Evolutionary conservation across 2,888 invertebrate species (phyloP).

Genomic region (Dynastes maya): DNA sequence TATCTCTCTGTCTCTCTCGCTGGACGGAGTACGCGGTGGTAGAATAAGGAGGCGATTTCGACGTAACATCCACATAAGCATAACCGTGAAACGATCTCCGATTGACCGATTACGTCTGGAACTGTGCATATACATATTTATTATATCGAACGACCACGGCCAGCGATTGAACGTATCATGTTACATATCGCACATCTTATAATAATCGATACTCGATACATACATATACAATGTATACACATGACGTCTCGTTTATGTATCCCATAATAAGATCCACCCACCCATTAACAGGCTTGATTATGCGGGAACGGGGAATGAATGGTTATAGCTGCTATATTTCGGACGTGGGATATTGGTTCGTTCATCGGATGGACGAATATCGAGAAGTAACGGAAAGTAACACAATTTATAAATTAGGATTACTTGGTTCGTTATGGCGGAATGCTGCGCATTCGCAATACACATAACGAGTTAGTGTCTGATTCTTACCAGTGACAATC

Average conservation of each 20-base stretch:
- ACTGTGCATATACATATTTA: background rate
- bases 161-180: constrained; percentile 48
- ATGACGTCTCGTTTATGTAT: background rate
- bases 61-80: background rate
- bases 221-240: background rate
- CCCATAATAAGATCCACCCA: constrained; percentile 56
- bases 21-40: background rate
- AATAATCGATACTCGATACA: background rate
- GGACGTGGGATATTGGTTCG: too few species aligned
- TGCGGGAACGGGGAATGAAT: too few species aligned
- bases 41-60: background rate
- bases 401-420: too few species aligned
- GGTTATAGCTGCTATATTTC: too few species aligned
- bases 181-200: constrained; percentile 57
- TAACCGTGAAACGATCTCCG: background rate
- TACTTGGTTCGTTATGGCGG: too few species aligned
- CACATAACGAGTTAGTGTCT: too few species aligned
- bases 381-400: too few species aligned
- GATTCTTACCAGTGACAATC: too few species aligned
- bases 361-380: too few species aligned
- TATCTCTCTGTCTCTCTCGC: background rate
- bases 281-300: constrained; percentile 56
- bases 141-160: background rate
- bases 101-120: constrained; percentile 24
- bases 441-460: too few species aligned